These are phyloP conservation scores for Strigops habroptila DNA, from an alignment of 2,113 vertebrate species.

Conservation along the genomic window DNA sequence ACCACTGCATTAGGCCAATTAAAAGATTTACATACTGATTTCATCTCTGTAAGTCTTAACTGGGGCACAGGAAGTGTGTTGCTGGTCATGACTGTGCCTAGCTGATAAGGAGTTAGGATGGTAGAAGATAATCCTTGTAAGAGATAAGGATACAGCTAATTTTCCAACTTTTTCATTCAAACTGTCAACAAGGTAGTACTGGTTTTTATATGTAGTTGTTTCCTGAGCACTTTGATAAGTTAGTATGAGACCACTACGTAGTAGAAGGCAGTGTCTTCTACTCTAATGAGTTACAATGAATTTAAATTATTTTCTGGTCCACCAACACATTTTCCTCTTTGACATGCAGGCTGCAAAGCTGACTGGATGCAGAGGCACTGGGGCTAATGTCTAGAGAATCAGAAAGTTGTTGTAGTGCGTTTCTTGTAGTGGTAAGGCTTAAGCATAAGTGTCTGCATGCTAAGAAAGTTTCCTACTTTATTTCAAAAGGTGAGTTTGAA, in stretches of 20 bases:
- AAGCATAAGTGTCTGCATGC: neutral
- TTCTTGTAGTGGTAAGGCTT: neutral
- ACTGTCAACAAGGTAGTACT: neutral
- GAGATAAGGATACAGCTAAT: neutral
- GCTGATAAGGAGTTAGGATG: neutral
- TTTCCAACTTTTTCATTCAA: neutral
- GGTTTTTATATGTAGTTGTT: neutral
- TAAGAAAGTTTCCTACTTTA: neutral
- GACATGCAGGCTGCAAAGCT: neutral
- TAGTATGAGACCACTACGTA: neutral
- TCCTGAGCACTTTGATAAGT: neutral
- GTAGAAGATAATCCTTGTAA: neutral
- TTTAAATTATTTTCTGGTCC: neutral
- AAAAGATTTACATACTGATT: constrained; percentile 26
- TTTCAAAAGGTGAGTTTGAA: neutral
- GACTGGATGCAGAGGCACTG: neutral
- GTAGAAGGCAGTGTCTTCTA: neutral
- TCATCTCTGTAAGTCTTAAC: neutral
- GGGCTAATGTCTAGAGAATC: neutral
- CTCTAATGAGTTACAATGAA: neutral
- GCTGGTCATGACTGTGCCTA: neutral
- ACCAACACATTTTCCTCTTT: neutral
- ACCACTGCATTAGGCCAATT: constrained; percentile 15
- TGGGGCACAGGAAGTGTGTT: neutral
- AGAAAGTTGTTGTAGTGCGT: neutral